These are phyloP conservation scores for Pocota personata DNA, from an alignment of 2,888 invertebrate genomes.

Conservation along the genomic window DNA sequence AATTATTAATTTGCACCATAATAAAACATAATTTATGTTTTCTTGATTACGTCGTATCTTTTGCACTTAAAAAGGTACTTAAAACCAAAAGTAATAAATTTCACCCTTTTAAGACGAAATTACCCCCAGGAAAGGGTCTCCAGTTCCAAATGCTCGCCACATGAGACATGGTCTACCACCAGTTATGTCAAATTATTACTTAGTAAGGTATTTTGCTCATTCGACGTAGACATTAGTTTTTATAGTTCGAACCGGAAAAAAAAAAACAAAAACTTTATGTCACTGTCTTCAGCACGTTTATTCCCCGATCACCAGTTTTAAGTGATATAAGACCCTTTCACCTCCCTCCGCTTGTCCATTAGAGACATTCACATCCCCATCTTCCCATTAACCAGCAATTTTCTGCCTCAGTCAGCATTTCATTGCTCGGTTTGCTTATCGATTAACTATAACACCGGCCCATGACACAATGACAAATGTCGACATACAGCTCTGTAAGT, in stretches of 20 bases:
- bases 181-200: conserved; percentile 12
- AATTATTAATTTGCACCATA: background rate
- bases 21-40: background rate
- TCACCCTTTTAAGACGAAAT: background rate
- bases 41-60: background rate
- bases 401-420: conserved; percentile 3
- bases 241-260: background rate
- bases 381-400: background rate
- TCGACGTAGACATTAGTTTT: background rate
- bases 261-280: background rate
- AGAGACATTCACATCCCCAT: background rate
- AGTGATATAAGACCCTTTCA: background rate
- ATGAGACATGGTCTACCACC: background rate
- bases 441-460: conserved; percentile 14
- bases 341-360: background rate
- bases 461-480: conserved; percentile 20
- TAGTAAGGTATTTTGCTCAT: background rate
- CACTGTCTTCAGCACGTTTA: background rate
- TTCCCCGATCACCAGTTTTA: background rate
- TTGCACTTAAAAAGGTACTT: background rate
- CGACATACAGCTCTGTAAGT: too few relatives aligned
- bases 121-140: background rate
- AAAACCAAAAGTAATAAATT: background rate
- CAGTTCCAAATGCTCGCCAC: background rate
- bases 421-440: conserved; percentile 1